Base-by-base conservation (phyloP, 2,113 vertebrate genomes). In the Poeciliopsis prolifica region DNA sequence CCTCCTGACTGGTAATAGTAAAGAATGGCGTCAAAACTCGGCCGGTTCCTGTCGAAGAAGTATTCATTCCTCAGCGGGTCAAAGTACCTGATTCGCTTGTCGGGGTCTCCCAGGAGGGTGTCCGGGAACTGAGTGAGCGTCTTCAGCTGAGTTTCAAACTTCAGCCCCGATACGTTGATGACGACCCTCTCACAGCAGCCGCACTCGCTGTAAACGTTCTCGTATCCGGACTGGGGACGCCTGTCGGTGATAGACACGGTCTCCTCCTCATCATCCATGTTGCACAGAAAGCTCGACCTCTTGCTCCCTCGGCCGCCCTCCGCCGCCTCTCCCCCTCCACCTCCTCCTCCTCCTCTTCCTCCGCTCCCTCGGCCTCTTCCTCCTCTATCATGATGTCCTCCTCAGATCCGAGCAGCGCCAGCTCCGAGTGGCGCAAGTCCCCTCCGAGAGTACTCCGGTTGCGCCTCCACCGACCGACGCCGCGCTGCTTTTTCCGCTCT, bases 1-100 rank as follows among this genome's bases (percentile, higher is more conserved):
- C 97, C 97, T 0, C 98, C 97, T 0, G 97, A 98, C 88, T 99
- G 97, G 86, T 99, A 99, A 75, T 96, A 99, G 90, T 99, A 99
- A 0, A 99, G 94, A 89, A 99, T 99, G 79, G 98, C 97, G 77
- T 99, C 98, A 62, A 99, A 99, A 88, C 98, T 99, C 35, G 97
- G 97, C 8, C 98, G 92, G 90, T 99, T 99, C 78, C 98, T 89
- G 74, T 99, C 97, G 68, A 99, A 99, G 86, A 99, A 99, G 91
- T 99, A 99, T 80, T 99, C 98, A 3, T 99, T 99, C 79, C 98
- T 94, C 83, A 99, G 94, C 70, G 98, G 98, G 89, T 99, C 98
- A 66, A 99, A 99, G 93, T 98, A 99, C 65, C 96, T 94, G 86
- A 96, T 97, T 61, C 98, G 91, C 86, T 97, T 97, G 15, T 96